A percentile compares a stretch with the other conserved stretches of the same genome.
Evolutionary conservation across 2,113 vertebrate genomes (phyloP).

Genomic region (Pterophyllum scalare): DNA sequence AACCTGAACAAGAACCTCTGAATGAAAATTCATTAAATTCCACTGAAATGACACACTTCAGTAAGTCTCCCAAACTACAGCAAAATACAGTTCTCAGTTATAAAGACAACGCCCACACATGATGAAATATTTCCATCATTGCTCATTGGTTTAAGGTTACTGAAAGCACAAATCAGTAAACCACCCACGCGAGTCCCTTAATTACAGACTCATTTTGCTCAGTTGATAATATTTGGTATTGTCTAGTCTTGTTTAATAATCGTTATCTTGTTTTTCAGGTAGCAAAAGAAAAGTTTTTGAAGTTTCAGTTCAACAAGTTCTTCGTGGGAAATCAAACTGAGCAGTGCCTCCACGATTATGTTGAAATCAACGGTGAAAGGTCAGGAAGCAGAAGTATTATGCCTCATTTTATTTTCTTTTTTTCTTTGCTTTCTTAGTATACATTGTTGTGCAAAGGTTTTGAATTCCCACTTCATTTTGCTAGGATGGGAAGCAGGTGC

Average conservation of each 20-base stretch:
- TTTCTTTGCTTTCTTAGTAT: not conserved
- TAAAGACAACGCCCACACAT: too few relatives aligned
- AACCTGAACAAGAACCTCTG: too few relatives aligned
- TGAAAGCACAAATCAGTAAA: not conserved
- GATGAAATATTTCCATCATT: too few relatives aligned
- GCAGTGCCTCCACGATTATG: not conserved
- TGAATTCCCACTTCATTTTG: not conserved
- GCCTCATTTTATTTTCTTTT: not conserved
- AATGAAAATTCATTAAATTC: too few relatives aligned
- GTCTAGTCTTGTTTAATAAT: accelerated
- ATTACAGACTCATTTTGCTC: not conserved
- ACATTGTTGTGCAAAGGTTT: accelerated
- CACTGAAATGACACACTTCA: too few relatives aligned
- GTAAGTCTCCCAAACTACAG: too few relatives aligned
- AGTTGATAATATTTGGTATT: not conserved
- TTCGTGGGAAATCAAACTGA: not conserved
- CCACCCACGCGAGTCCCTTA: accelerated
- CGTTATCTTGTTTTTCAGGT: not conserved
- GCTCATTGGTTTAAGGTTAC: too few relatives aligned
- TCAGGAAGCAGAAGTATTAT: not conserved
- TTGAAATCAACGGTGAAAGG: not conserved
- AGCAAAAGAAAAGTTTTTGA: not conserved
- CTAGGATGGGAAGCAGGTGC: not conserved
- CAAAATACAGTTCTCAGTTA: too few relatives aligned
- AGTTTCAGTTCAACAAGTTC: not conserved